These are phyloP conservation scores for Trichogramma dendrolimi DNA, from an alignment of 2,888 invertebrate species.

Conservation along the genomic window DNA sequence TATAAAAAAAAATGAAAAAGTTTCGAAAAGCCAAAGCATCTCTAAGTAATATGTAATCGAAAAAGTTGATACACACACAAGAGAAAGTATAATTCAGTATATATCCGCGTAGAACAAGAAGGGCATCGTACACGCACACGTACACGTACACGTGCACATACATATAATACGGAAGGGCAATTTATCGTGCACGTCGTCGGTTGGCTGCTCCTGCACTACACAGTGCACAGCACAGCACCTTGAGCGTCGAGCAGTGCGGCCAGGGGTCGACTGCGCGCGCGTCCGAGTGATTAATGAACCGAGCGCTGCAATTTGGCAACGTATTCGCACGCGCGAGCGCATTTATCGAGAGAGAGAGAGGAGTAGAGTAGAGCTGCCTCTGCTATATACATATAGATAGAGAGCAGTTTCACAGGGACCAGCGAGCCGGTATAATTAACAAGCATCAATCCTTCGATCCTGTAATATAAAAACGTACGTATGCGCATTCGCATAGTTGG, in stretches of 20 bases:
- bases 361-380: background rate
- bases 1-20: too few species aligned
- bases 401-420: too few species aligned
- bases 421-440: conserved; percentile 19
- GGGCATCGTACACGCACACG: too few species aligned
- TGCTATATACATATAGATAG: too few species aligned
- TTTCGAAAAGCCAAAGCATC: too few species aligned
- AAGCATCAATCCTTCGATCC: conserved; percentile 11
- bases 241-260: too few species aligned
- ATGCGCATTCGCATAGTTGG: background rate
- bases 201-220: too few species aligned
- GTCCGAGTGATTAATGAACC: conserved; percentile 18
- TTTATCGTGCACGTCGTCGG: too few species aligned
- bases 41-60: too few species aligned
- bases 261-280: conserved; percentile 3
- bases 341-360: background rate
- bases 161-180: too few species aligned
- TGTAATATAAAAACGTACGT: background rate
- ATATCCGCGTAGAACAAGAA: background rate
- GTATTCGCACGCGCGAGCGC: conserved; percentile 8
- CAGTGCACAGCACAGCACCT: too few species aligned
- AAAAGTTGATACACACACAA: background rate
- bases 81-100: background rate
- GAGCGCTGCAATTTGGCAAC: conserved; percentile 19
- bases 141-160: too few species aligned